These are phyloP conservation scores for Trachurus trachurus DNA, from an alignment of 2,797 vertebrate genomes.

Conservation along the genomic window DNA sequence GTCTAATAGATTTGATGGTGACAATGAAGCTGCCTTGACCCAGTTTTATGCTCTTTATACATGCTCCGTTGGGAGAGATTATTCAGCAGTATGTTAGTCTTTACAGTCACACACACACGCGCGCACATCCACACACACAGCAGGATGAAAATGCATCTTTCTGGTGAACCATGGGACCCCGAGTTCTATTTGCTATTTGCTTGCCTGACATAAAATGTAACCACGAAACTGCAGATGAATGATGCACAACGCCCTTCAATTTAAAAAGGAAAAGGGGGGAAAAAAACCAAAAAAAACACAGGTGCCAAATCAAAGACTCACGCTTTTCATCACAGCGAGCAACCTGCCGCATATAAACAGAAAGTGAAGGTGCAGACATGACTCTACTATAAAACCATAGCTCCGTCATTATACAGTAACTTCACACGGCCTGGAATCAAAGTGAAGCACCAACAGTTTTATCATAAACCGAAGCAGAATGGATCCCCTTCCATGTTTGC, in stretches of 20 bases:
- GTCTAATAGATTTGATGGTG: slow-evolving; percentile 59
- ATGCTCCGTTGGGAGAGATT: slow-evolving; percentile 44
- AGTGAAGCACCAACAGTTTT: neutral
- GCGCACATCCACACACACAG: neutral
- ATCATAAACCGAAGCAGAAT: slow-evolving; percentile 8
- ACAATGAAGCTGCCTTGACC: slow-evolving; percentile 61
- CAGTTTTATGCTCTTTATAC: slow-evolving; percentile 62
- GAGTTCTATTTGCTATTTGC: neutral
- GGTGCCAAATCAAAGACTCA: neutral
- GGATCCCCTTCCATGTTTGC: neutral
- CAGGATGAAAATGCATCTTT: slow-evolving; percentile 2
- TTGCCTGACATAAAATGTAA: neutral
- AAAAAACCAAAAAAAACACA: neutral
- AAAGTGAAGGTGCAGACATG: neutral
- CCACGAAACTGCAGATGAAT: neutral
- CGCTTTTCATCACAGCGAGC: neutral
- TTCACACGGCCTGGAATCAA: slow-evolving; percentile 8
- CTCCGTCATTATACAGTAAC: slow-evolving; percentile 12
- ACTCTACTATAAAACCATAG: neutral
- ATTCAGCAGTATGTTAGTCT: slow-evolving; percentile 53
- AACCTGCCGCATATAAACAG: neutral
- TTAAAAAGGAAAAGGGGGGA: neutral
- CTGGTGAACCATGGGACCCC: neutral
- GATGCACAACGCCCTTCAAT: neutral
- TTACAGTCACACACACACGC: slow-evolving; percentile 21